Base-by-base conservation (phyloP, 2,888 invertebrate species). In the Psylliodes chrysocephalus region DNA sequence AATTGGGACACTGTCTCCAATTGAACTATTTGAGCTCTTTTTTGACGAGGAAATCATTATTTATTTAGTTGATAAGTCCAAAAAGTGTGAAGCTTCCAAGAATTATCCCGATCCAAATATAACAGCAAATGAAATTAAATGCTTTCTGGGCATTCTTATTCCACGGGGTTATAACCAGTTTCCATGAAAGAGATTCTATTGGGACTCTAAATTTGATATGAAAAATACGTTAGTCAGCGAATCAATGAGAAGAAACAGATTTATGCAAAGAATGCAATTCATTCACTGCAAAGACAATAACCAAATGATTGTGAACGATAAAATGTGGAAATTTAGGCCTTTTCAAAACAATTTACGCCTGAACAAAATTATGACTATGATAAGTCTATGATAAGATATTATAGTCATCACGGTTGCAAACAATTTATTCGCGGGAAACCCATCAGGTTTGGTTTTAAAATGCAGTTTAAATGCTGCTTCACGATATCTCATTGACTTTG, bases 361-460 rank as follows among this genome's bases (percentile, higher is more conserved):
- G n/a, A n/a, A n/a, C n/a, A n/a, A n/a, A n/a, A n/a, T n/a, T n/a
- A n/a, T n/a, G n/a, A n/a, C n/a, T n/a, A n/a, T 30, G 30, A 30
- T 10, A 10, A 30, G 10, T 2, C 30, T 30, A 30, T 30, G 30
- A 10, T 30, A 30, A 30, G 10, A 30, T 30, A 30, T 30, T 10
- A 30, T 30, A 10, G 30, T 10, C 4, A 10, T 8, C 30, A 30
- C 10, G 2, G 7, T 8, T 30, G 25, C 25, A 25, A 25, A 25
- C 25, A 25, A 25, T 25, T 25, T 25, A 25, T 25, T 25, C n/a
- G n/a, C n/a, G n/a, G n/a, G n/a, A 53, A 53, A 46, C 18, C 22
- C 19, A 22, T 18, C 17, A 44, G 44, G 18, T 44, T 44, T 44
- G 17, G 19, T 2, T 44, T 18, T 10, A 44, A 44, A 1, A 18